Evolutionary conservation across 1,140 invertebrate genomes (phyloP).

Genomic region (Homalodisca vitripennis): DNA sequence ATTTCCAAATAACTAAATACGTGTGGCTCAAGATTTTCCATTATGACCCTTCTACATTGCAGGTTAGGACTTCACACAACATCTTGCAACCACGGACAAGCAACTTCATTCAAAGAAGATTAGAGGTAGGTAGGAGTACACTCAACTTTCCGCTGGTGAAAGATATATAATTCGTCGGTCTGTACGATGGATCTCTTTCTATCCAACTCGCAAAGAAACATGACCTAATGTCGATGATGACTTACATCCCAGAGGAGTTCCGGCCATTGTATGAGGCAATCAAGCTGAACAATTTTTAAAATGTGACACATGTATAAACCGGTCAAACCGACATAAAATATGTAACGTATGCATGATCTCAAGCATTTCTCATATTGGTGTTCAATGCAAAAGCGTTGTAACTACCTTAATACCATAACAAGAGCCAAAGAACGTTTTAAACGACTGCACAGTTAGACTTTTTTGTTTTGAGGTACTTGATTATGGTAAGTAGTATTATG

Average conservation of each 20-base stretch:
- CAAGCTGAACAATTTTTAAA: too few relatives aligned
- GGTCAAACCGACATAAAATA: too few relatives aligned
- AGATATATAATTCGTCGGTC: neutral
- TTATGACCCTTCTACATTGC: neutral
- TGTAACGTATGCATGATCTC: too few relatives aligned
- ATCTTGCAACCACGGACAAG: constrained; percentile 9
- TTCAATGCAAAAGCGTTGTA: too few relatives aligned
- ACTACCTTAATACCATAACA: too few relatives aligned
- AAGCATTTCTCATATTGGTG: too few relatives aligned
- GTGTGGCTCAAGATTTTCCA: neutral
- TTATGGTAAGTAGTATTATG: neutral
- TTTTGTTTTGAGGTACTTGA: too few relatives aligned
- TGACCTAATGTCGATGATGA: neutral
- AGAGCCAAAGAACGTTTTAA: too few relatives aligned
- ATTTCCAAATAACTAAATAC: neutral
- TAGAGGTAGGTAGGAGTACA: neutral
- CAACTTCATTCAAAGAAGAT: constrained; percentile 8
- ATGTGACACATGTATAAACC: too few relatives aligned
- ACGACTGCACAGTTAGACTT: too few relatives aligned
- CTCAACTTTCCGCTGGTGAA: neutral
- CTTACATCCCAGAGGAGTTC: constrained; percentile 14
- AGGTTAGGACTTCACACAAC: constrained; percentile 1
- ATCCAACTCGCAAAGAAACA: neutral
- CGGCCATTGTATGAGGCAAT: too few relatives aligned
- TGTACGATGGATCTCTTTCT: constrained; percentile 5